Evolutionary conservation across 2,113 vertebrate species (phyloP).

Genomic region (Collichthys lucidus): DNA sequence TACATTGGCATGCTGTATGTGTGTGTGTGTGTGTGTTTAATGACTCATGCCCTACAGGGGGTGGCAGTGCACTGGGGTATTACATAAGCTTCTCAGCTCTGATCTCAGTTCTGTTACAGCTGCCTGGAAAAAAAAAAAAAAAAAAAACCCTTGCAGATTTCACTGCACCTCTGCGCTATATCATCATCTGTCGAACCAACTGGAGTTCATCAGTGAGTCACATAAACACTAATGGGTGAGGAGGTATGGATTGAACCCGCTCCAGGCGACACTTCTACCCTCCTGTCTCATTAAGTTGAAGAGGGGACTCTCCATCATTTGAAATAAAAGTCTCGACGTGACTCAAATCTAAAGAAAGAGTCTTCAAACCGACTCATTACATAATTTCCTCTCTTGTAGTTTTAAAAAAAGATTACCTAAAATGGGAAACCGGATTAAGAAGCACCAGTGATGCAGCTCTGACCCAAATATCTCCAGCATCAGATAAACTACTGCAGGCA

Average conservation of each 20-base stretch:
- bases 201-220: constrained; percentile 52
- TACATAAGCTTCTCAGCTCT: constrained; percentile 62
- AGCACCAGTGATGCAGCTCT: neutral
- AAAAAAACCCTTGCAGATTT: neutral
- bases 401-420: neutral
- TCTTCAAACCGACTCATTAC: neutral
- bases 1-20: constrained; percentile 3
- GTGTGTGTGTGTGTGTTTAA: constrained; percentile 35
- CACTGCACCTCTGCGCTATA: constrained; percentile 41
- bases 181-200: constrained; percentile 36
- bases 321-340: neutral
- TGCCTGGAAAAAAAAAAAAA: constrained; percentile 41
- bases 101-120: constrained; percentile 50
- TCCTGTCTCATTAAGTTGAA: neutral
- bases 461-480: neutral
- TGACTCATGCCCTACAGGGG: constrained; percentile 58
- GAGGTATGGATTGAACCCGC: constrained; percentile 24
- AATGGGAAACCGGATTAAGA: neutral
- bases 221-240: constrained; percentile 5
- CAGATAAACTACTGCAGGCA: neutral
- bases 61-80: constrained; percentile 47
- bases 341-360: neutral
- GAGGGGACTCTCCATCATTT: too few species aligned
- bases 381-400: neutral
- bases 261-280: neutral